phyloP scores from a whole-genome alignment of 2,888 invertebrate genomes.

The Peribatodes rhomboidaria region DNA sequence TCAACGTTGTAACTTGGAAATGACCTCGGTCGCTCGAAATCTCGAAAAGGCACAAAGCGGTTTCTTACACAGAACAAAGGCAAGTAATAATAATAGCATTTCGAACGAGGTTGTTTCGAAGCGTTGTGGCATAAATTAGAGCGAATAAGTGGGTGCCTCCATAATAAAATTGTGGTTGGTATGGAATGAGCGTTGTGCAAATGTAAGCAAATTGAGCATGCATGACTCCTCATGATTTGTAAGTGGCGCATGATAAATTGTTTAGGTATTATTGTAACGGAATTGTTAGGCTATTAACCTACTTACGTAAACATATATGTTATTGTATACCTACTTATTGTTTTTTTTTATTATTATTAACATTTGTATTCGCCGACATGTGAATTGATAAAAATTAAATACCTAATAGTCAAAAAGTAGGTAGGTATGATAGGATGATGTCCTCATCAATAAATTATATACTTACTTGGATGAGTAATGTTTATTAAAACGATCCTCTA shows the following conservation, averaged over 20 bases:
- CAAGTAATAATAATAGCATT: constrained; percentile 26
- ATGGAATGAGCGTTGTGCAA: neutral
- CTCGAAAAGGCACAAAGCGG: constrained; percentile 20
- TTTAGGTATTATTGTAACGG: neutral
- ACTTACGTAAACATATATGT: no score
- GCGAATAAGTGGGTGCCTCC: neutral
- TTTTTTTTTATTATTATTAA: no score
- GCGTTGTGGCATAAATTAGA: neutral
- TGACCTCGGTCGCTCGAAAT: constrained; percentile 29
- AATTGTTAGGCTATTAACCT: neutral
- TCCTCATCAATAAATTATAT: no score
- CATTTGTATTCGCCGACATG: no score
- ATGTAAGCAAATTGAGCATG: neutral
- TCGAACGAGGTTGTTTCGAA: constrained; percentile 3
- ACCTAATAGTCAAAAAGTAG: no score
- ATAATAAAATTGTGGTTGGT: neutral
- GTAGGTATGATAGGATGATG: no score
- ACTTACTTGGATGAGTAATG: no score
- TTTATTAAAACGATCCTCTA: no score
- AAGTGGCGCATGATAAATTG: neutral
- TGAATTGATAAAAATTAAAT: no score
- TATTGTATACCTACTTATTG: no score
- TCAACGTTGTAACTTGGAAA: constrained; percentile 31
- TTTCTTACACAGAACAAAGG: constrained; percentile 10
- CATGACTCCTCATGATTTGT: neutral